Evolutionary conservation across 1,140 invertebrate species (phyloP).

Genomic region (Ceratina japonica): DNA sequence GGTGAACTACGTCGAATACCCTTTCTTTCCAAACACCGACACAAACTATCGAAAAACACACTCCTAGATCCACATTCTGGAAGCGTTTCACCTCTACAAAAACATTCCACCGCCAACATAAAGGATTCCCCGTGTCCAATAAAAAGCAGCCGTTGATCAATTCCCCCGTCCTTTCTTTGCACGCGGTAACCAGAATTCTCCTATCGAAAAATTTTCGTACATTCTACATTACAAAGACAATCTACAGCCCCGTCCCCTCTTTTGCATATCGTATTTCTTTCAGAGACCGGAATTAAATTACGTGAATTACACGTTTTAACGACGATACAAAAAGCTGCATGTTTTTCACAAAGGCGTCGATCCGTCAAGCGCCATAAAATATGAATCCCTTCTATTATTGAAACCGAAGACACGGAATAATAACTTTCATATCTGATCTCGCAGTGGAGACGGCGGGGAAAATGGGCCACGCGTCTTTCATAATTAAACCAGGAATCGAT

Average conservation of each 20-base stretch:
- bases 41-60: constrained; percentile 16
- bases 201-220: not conserved
- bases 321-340: too few species aligned
- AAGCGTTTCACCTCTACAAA: constrained; percentile 39
- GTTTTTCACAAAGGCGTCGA: too few species aligned
- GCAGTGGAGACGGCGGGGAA: too few species aligned
- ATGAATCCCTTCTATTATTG: too few species aligned
- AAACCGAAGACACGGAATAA: too few species aligned
- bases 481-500: too few species aligned
- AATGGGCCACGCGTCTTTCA: too few species aligned
- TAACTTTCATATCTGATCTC: too few species aligned
- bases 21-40: constrained; percentile 6
- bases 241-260: not conserved
- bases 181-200: constrained; percentile 6
- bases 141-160: constrained; percentile 55
- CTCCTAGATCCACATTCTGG: constrained; percentile 16
- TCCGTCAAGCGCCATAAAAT: too few species aligned
- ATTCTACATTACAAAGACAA: not conserved
- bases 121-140: constrained; percentile 55
- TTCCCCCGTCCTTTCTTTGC: constrained; percentile 16
- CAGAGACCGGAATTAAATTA: too few species aligned
- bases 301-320: too few species aligned
- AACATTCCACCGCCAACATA: constrained; percentile 49
- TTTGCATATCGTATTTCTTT: not conserved
- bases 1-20: not conserved